phyloP scores from a whole-genome alignment of 2,888 invertebrate species.

The Chrysina gloriosa region DNA sequence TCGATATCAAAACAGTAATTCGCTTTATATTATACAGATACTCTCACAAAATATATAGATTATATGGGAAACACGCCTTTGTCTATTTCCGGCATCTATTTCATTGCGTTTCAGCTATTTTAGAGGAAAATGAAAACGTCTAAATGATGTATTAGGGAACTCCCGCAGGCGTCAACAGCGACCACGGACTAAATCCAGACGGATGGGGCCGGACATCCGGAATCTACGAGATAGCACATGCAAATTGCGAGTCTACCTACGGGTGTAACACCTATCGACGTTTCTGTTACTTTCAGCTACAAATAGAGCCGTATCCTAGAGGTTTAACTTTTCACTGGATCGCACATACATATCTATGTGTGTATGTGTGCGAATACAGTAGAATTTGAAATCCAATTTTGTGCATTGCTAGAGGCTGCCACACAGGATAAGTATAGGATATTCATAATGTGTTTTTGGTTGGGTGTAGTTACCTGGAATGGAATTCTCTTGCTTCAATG shows the following conservation, averaged over 20 bases:
- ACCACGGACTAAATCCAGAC: conserved; percentile 51
- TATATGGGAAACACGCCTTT: too few species aligned
- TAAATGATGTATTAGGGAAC: conserved; percentile 41
- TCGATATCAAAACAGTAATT: too few species aligned
- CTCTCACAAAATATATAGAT: too few species aligned
- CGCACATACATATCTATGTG: neutral
- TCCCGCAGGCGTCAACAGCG: conserved; percentile 34
- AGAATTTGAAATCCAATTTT: too few species aligned
- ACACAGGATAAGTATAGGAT: too few species aligned
- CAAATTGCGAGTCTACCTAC: conserved; percentile 50
- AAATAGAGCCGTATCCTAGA: conserved; percentile 1
- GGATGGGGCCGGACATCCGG: conserved; percentile 53
- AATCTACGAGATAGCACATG: conserved; percentile 53
- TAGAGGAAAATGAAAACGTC: conserved; percentile 34
- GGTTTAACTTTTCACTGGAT: too few species aligned
- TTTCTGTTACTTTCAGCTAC: conserved; percentile 16
- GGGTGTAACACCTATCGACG: conserved; percentile 34
- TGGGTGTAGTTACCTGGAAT: too few species aligned
- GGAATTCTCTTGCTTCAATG: too few species aligned
- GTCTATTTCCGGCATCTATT: neutral
- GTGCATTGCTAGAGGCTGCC: too few species aligned
- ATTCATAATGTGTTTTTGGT: too few species aligned
- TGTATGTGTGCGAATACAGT: too few species aligned
- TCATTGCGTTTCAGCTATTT: conserved; percentile 12
- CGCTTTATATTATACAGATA: too few species aligned